Evolutionary conservation across 2,888 invertebrate species (phyloP), one percentile per base, ranked within the genome.

Genomic region (Agonum fuliginosum): DNA sequence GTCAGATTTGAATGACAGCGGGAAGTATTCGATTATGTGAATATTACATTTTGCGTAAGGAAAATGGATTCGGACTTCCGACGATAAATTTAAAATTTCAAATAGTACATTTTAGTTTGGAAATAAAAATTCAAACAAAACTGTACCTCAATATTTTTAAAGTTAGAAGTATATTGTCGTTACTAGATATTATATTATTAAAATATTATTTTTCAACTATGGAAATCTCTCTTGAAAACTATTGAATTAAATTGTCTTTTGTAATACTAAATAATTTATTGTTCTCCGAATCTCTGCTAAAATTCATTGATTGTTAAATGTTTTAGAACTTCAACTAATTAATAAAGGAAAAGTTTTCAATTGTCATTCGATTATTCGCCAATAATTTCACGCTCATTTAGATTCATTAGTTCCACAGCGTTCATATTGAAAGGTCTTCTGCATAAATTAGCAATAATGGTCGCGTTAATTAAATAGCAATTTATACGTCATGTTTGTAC

Each of bases 381-480:
- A 62, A 62, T 27, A 62, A 62, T 30, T 62, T 62, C 30, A 30
- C 30, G 30, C 58, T 58, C 27, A 62, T 62, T 62, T 54, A 12
- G 22, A 22, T 22, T n/a, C 24, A 54, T 54, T 30, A 62, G 22
- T 54, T 27, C 24, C 14, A 30, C 30, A 62, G 30, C 6, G 30
- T 30, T 62, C 30, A 62, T 30, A 19, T 10, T 12, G 8, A 54
- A 22, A 54, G 54, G 14, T 27, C 34, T 62, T 62, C 14, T 17
- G 17, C 58, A 62, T 62, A 62, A 70, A 70, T 41, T 27, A 27
- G 27, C 46, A 70, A 48, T 46, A 70, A 70, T 70, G 48, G 46
- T 17, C 14, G 48, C 30, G 14, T 27, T 51, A 51, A 72, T 72
- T 72, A 72, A 72, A 48, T 72, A 72, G 19, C 51, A 72, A 72